Base-by-base conservation (phyloP, 2,113 vertebrate genomes). In the Calonectris borealis region DNA sequence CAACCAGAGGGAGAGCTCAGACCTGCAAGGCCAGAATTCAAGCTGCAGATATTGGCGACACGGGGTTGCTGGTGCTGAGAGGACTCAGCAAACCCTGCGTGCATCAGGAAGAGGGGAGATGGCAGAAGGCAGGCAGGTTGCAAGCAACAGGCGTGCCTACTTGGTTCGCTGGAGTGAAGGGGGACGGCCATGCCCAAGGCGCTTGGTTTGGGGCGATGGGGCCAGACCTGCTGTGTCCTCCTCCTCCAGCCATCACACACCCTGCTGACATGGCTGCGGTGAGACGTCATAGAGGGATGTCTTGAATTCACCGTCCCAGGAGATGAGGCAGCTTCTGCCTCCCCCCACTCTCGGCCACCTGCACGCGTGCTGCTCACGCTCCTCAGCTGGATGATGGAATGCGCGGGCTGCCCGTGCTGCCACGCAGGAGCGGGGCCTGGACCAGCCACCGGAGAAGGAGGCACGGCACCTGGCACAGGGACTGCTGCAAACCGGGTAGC, bases 141-240 rank as follows among this genome's bases (percentile, higher is more conserved):
- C 34, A 42, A 76, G 38, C 57, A 38, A 2, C 4, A 61, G 55
- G 9, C 8, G 27, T 3, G 13, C 29, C 31, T 51, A 11, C 24
- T 6, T 48, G 51, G 31, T 31, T 40, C 4, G 1, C 36, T 1
- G 1, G 32, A 54, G 29, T 0, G 0, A 80, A 49, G 32, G 11
- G 49, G 9, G 17, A 42, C 1, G 1, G 61, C 34, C 10, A 8
- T 31, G 36, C 10, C 49, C 55, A 32, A 48, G 49, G 44, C 4
- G 2, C 57, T 32, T 32, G 18, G 38, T 26, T 69, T 4, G 1
- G 26, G 26, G 21, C 51, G 21, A 70, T 4, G 4, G 25, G n/a
- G 51, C 14, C 68, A 70, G 78, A 48, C 17, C 68, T 75, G 38
- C 66, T 42, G 26, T 4, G 22, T 16, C 7, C 0, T 46, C 34